phyloP scores from a whole-genome alignment of 2,113 vertebrate genomes.

The Melanocharis versteri region DNA sequence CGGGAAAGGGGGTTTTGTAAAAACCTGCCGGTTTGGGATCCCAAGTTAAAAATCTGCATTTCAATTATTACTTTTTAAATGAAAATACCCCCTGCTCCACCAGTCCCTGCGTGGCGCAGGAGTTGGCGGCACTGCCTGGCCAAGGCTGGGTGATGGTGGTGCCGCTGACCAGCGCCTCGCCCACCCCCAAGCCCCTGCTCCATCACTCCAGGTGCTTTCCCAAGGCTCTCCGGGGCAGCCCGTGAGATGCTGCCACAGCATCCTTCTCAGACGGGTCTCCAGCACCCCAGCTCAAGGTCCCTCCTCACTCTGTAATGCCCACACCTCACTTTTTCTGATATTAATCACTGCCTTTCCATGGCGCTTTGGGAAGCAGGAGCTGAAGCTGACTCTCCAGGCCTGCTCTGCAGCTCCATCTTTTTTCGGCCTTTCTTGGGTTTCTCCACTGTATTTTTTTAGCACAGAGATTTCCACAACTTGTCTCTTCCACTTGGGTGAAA shows the following conservation, averaged over 20 bases:
- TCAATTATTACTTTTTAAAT: not conserved
- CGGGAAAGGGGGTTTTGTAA: slow-evolving; percentile 47
- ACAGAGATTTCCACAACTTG: slow-evolving; percentile 49
- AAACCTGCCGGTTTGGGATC: not conserved
- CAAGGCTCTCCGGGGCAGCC: too few relatives aligned
- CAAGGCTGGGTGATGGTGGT: not conserved
- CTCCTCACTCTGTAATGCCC: not conserved
- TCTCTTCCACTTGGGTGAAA: slow-evolving; percentile 59
- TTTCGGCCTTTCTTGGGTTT: not conserved
- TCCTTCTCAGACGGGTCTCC: not conserved
- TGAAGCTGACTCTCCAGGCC: not conserved
- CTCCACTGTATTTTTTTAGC: not conserved
- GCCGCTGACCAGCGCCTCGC: not conserved
- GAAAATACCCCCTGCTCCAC: not conserved
- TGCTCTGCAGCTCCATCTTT: not conserved
- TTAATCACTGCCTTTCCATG: not conserved
- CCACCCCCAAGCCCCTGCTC: not conserved
- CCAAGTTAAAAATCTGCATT: not conserved
- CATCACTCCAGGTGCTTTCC: not conserved
- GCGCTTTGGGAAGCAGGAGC: not conserved
- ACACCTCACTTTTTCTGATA: not conserved
- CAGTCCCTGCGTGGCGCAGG: not conserved
- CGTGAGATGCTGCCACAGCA: rapidly evolving
- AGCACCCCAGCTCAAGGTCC: not conserved
- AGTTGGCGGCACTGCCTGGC: not conserved